These are phyloP conservation scores for Pristis pectinata DNA, from an alignment of 2,797 vertebrate species.

Conservation along the genomic window DNA sequence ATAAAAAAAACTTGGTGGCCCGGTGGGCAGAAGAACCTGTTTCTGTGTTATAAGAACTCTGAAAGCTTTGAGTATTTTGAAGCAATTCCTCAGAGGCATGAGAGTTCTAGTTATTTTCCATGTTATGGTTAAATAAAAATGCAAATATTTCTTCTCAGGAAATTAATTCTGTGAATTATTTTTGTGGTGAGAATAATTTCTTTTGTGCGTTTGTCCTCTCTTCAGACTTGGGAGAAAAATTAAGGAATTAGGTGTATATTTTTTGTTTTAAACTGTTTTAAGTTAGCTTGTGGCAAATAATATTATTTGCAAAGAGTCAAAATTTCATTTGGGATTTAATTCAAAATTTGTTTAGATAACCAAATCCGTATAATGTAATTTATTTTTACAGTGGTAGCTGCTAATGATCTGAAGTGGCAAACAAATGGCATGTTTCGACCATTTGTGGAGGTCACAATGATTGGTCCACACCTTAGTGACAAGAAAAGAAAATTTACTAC, in stretches of 20 bases:
- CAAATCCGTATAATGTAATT: not conserved
- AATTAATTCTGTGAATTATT: not conserved
- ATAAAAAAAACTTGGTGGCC: no score
- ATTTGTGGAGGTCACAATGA: slow-evolving; percentile 87
- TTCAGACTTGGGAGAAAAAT: not conserved
- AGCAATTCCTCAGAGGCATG: not conserved
- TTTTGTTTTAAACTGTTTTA: not conserved
- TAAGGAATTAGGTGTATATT: not conserved
- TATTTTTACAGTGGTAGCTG: slow-evolving; percentile 73
- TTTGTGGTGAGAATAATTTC: not conserved
- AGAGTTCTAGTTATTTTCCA: not conserved
- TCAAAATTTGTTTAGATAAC: slow-evolving; percentile 1
- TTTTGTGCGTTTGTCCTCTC: not conserved
- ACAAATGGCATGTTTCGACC: slow-evolving; percentile 95
- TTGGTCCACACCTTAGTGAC: slow-evolving; percentile 90
- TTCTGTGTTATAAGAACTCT: no score
- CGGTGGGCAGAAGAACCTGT: no score
- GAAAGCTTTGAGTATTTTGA: not conserved
- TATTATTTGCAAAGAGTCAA: not conserved
- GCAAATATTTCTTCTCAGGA: not conserved
- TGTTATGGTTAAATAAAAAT: not conserved
- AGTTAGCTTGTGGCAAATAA: not conserved
- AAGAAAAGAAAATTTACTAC: slow-evolving; percentile 95
- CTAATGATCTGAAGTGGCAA: slow-evolving; percentile 93
- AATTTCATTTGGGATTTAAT: not conserved